A percentile compares a stretch with the other conserved stretches of the same genome.
These are phyloP conservation scores for Panthera leo DNA, from an alignment of 2,113 vertebrate species.

Conservation along the genomic window DNA sequence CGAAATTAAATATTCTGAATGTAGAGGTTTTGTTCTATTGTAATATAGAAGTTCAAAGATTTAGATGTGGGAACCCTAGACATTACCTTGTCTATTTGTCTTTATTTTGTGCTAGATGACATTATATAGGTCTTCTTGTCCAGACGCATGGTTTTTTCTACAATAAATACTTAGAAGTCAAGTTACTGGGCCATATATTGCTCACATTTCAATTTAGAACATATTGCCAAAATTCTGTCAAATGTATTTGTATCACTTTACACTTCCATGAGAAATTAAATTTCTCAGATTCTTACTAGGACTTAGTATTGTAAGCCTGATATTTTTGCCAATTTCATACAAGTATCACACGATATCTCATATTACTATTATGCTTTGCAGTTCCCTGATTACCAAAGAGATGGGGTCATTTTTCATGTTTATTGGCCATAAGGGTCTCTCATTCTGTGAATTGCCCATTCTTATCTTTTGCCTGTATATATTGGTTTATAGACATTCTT, in stretches of 20 bases:
- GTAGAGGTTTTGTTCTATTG: neutral
- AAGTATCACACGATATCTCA: neutral
- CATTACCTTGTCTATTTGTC: neutral
- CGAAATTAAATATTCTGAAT: constrained; percentile 53
- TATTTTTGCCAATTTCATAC: neutral
- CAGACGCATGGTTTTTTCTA: neutral
- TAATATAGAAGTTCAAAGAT: neutral
- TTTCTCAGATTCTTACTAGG: neutral
- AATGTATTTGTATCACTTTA: neutral
- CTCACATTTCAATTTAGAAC: neutral
- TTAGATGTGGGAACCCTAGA: neutral
- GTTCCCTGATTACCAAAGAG: neutral
- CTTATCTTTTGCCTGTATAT: neutral
- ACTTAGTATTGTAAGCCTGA: neutral
- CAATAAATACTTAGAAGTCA: neutral
- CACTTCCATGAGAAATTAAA: neutral
- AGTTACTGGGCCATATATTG: neutral
- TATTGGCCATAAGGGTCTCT: neutral
- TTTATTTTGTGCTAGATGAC: neutral
- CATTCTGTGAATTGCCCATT: neutral
- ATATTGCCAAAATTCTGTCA: neutral
- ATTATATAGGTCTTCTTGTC: neutral
- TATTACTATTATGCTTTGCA: neutral
- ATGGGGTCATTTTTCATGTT: neutral
- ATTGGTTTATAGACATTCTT: neutral